A percentile compares a stretch with the other conserved stretches of the same genome.
Conservation (phyloP, 2,888 invertebrate species). For the Griposia aprilina region DNA sequence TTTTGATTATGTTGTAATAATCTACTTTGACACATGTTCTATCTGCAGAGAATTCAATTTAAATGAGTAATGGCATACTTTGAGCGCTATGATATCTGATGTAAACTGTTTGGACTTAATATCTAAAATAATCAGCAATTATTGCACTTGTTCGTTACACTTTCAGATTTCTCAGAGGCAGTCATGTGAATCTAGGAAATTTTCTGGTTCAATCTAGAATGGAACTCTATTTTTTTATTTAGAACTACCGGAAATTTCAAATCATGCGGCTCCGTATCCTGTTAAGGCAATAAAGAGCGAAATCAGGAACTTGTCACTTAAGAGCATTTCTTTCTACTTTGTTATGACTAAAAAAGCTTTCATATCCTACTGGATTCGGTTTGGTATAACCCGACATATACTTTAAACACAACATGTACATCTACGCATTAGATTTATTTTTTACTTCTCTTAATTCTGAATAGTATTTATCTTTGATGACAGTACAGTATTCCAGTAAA, state of each 20-base stretch:
- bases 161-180: slow-evolving; percentile 60
- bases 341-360: slow-evolving; percentile 26
- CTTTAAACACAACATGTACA: not conserved
- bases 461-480: slow-evolving; percentile 53
- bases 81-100: slow-evolving; percentile 55
- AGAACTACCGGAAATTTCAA: slow-evolving; percentile 85
- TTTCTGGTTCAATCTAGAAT: slow-evolving; percentile 50
- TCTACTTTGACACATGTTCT: slow-evolving; percentile 37
- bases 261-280: slow-evolving; percentile 78
- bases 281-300: slow-evolving; percentile 81
- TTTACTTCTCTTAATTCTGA: slow-evolving; percentile 33
- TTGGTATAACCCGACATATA: slow-evolving; percentile 4
- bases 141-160: slow-evolving; percentile 46
- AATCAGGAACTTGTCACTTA: slow-evolving; percentile 83
- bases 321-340: slow-evolving; percentile 68
- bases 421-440: slow-evolving; percentile 41
- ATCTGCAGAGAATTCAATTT: slow-evolving; percentile 52
- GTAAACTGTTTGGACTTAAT: slow-evolving; percentile 38
- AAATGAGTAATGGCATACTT: slow-evolving; percentile 56
- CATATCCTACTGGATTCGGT: not conserved
- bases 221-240: slow-evolving; percentile 68
- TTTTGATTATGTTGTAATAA: slow-evolving; percentile 52
- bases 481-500: slow-evolving; percentile 39
- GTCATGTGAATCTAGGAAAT: slow-evolving; percentile 43
- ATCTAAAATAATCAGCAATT: slow-evolving; percentile 56